These are phyloP conservation scores for Erinaceus europaeus DNA, from an alignment of 2,113 vertebrate genomes.

Conservation along the genomic window DNA sequence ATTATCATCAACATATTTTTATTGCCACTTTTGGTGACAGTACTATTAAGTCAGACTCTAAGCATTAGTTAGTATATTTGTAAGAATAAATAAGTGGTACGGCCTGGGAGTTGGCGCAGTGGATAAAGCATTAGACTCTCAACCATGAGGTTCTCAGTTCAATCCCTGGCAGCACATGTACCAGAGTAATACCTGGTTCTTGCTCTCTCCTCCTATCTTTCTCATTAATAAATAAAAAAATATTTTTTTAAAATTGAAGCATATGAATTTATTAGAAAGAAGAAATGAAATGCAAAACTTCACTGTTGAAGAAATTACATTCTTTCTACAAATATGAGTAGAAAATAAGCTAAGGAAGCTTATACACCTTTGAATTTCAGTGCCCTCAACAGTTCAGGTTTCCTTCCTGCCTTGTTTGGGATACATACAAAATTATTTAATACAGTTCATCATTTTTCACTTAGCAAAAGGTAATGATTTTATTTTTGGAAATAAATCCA, in stretches of 20 bases:
- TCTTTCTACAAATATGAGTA: not conserved
- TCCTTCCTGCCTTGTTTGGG: constrained; percentile 41
- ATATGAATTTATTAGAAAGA: constrained; percentile 8
- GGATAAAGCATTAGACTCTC: no score
- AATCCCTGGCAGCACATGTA: no score
- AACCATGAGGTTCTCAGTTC: no score
- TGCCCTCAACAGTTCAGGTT: not conserved
- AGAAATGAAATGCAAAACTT: not conserved
- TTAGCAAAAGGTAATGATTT: constrained; percentile 58
- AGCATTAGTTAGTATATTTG: no score
- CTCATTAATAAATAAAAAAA: no score
- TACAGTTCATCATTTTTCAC: constrained; percentile 61
- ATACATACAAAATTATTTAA: constrained; percentile 66
- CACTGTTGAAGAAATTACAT: not conserved
- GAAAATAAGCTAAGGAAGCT: constrained; percentile 31
- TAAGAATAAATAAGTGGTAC: no score
- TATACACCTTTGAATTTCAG: constrained; percentile 34
- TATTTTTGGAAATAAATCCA: constrained; percentile 64
- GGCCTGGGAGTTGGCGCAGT: no score
- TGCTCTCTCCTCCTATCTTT: no score
- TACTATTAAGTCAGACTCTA: no score
- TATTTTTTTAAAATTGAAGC: not conserved
- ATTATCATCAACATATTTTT: no score
- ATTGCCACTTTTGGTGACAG: no score
- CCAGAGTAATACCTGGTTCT: no score